Base-by-base conservation (phyloP, 2,797 vertebrate genomes). In the Aeoliscus strigatus region DNA sequence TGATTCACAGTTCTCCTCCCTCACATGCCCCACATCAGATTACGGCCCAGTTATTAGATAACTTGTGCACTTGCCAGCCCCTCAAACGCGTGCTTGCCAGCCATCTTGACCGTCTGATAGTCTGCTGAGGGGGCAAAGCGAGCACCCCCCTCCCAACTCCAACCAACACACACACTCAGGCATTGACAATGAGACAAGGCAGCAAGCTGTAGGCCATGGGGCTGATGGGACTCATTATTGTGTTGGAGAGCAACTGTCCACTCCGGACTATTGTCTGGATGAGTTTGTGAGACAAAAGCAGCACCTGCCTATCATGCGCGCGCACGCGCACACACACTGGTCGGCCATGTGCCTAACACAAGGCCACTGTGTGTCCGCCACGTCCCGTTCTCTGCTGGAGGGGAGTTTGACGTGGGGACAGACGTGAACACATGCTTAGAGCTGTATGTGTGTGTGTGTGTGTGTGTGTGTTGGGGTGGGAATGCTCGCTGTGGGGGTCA, bases 311-410 rank as follows among this genome's bases (percentile, higher is more conserved):
- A n/a, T n/a, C n/a, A n/a, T n/a, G n/a, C n/a, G n/a, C n/a, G n/a
- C 39, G 9, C 48, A 42, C 41, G 26, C 41, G 14, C 40, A 29
- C 28, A 10, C 36, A 31, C 29, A 42, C 37, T 66, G 83, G 86
- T 87, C 90, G 88, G 32, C 32, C 32, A 34, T 91, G 89, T 91
- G 90, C 87, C 89, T 82, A 87, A 87, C 88, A 73, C 87, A 90
- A 81, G 76, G 79, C 69, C 67, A 83, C 79, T 85, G 56, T 54
- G 43, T 40, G 31, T 34, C 32, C 32, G 18, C n/a, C 16, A 34
- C 32, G 14, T 34, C 32, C 32, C 14, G 18, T 17, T 34, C 9
- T n/a, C n/a, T n/a, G n/a, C n/a, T n/a, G n/a, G n/a, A n/a, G n/a
- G n/a, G n/a, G n/a, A n/a, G n/a, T n/a, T n/a, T n/a, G n/a, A n/a